Percentiles rank a stretch among this genome's conserved stretches.
Evolutionary conservation across 2,113 vertebrate species (phyloP).

Genomic region (Spheniscus mendiculus): DNA sequence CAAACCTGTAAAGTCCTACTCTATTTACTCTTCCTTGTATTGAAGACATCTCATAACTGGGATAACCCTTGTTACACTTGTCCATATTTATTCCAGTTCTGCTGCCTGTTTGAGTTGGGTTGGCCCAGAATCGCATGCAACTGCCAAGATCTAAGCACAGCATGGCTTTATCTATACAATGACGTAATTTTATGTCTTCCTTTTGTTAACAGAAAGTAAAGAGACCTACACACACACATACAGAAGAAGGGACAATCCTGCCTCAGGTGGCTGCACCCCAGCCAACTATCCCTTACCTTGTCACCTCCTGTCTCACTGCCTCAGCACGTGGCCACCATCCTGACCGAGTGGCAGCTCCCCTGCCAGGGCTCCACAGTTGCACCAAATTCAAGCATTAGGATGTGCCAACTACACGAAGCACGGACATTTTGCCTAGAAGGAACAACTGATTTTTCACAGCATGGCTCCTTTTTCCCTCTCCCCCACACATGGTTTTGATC

Average conservation of each 20-base stretch:
- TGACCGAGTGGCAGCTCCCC: fast-evolving
- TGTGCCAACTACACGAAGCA: neutral
- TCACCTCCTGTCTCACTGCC: neutral
- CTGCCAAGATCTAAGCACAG: neutral
- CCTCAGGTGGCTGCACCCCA: neutral
- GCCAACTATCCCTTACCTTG: neutral
- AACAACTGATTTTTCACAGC: neutral
- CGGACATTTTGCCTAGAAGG: neutral
- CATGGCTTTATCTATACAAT: neutral
- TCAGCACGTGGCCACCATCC: neutral
- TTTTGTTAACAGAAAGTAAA: neutral
- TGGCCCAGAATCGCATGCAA: neutral
- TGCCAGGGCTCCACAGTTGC: neutral
- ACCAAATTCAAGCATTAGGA: neutral
- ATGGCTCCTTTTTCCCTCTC: neutral
- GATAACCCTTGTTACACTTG: neutral
- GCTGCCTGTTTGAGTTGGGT: neutral
- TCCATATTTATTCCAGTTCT: neutral
- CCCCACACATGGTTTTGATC: neutral
- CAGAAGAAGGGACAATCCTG: neutral
- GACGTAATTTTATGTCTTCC: neutral
- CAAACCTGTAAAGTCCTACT: neutral
- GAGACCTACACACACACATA: neutral
- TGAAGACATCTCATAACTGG: neutral
- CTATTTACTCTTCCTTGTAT: neutral